Conservation (phyloP, 2,888 invertebrate species). For the Malacosoma neustria region DNA sequence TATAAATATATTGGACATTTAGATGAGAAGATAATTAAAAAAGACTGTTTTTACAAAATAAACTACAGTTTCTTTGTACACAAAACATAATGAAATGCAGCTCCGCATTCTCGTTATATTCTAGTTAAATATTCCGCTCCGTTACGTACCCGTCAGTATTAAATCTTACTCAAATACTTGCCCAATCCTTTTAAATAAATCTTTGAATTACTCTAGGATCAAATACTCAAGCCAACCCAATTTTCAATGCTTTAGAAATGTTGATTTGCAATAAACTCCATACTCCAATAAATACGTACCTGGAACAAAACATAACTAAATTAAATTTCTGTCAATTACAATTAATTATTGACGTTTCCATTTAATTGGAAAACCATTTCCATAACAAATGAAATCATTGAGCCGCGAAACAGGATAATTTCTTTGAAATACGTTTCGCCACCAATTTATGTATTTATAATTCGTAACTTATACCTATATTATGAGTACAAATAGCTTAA, state of each 20-base stretch:
- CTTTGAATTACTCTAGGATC: background rate
- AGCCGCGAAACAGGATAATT: slow-evolving; percentile 1
- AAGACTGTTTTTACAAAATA: too few species aligned
- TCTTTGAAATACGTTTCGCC: background rate
- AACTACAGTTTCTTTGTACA: too few species aligned
- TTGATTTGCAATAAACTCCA: background rate
- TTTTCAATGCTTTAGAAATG: background rate
- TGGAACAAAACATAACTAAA: slow-evolving; percentile 15
- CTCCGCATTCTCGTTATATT: too few species aligned
- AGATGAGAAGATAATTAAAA: too few species aligned
- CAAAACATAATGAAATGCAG: too few species aligned
- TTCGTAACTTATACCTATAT: too few species aligned
- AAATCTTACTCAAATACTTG: too few species aligned
- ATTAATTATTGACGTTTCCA: slow-evolving; percentile 5
- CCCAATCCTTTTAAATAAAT: background rate
- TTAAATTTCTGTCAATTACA: slow-evolving; percentile 8
- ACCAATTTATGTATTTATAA: background rate
- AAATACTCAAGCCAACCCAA: background rate
- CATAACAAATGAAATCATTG: slow-evolving; percentile 2
- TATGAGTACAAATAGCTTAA: background rate
- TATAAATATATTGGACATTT: too few species aligned
- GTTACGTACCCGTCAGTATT: too few species aligned
- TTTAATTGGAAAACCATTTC: background rate
- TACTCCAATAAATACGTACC: slow-evolving; percentile 17
- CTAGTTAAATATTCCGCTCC: too few species aligned